Conservation (phyloP, 2,888 invertebrate species). For the Oasisia sp. region DNA sequence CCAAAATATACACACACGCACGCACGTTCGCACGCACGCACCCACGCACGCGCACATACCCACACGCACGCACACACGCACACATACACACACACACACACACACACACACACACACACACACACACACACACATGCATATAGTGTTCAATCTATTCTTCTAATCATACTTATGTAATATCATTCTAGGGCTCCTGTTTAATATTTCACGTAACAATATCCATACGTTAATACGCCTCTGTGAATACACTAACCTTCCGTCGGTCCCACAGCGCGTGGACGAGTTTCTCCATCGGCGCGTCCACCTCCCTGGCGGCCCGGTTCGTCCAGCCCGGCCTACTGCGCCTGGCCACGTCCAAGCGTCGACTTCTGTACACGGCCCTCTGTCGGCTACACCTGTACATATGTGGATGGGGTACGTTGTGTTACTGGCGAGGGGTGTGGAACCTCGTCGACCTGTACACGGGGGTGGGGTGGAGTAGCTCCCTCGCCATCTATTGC, state of each 20-base stretch:
- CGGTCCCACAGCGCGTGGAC: conserved; percentile 36
- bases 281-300: conserved; percentile 39
- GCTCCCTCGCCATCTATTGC: conserved; percentile 34
- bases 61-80: too few species aligned
- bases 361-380: conserved; percentile 25
- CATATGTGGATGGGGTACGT: conserved; percentile 41
- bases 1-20: too few species aligned
- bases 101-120: too few species aligned
- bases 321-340: conserved; percentile 40
- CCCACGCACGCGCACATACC: too few species aligned
- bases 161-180: too few species aligned
- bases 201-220: too few species aligned
- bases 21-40: too few species aligned
- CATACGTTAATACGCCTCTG: too few species aligned
- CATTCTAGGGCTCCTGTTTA: too few species aligned
- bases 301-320: conserved; percentile 32
- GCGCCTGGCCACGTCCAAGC: conserved; percentile 22
- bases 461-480: conserved; percentile 35
- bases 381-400: conserved; percentile 41
- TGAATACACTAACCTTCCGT: neutral
- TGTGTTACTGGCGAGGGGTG: conserved; percentile 45
- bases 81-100: too few species aligned
- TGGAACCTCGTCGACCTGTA: conserved; percentile 45
- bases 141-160: too few species aligned
- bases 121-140: too few species aligned